Evolutionary conservation across 2,113 vertebrate species (phyloP).

Genomic region (Cygnus atratus): DNA sequence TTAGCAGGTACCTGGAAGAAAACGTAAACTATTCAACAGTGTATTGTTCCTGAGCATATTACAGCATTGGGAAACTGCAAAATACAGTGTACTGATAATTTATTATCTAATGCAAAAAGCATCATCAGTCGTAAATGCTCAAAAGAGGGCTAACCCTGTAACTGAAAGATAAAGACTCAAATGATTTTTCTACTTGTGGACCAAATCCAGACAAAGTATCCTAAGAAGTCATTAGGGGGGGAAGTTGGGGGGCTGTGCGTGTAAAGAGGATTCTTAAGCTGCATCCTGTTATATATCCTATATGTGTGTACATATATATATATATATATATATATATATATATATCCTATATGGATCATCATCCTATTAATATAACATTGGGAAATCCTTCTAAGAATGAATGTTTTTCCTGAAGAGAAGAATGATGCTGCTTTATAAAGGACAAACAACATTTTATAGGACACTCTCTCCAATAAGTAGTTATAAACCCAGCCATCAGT

Average conservation of each 20-base stretch:
- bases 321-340: background rate
- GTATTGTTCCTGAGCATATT: background rate
- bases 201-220: background rate
- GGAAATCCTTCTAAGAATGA: background rate
- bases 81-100: background rate
- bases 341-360: background rate
- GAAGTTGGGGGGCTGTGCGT: background rate
- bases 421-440: background rate
- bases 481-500: background rate
- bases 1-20: conserved; percentile 89
- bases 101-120: background rate
- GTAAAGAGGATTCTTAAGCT: background rate
- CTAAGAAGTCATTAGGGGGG: background rate
- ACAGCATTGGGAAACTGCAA: background rate
- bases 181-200: background rate
- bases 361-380: background rate
- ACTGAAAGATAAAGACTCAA: background rate
- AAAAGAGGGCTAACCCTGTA: background rate
- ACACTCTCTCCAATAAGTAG: background rate
- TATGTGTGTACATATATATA: too few relatives aligned
- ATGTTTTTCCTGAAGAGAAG: background rate
- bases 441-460: background rate
- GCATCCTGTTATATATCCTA: background rate
- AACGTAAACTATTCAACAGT: conserved; percentile 18
- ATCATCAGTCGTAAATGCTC: background rate